These are phyloP conservation scores for Nylanderia fulva DNA, from an alignment of 1,140 invertebrate species.

Conservation along the genomic window DNA sequence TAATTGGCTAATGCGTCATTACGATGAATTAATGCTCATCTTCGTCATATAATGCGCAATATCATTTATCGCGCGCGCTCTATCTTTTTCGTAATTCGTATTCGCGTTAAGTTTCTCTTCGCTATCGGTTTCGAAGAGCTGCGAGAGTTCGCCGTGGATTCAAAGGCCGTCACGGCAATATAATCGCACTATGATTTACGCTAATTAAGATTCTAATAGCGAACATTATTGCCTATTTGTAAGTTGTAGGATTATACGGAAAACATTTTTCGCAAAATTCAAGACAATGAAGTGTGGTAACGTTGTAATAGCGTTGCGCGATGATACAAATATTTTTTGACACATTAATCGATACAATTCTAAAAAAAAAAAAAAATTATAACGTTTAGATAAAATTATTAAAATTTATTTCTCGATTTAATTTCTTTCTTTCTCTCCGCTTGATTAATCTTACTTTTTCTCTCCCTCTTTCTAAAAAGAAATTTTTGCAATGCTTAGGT, in stretches of 20 bases:
- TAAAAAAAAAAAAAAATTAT: too few relatives aligned
- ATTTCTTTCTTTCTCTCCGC: too few relatives aligned
- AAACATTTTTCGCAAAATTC: conserved; percentile 61
- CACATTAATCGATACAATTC: neutral
- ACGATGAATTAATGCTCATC: conserved; percentile 9
- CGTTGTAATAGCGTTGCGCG: conserved; percentile 58
- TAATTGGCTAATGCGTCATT: conserved; percentile 37
- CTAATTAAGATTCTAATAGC: conserved; percentile 85
- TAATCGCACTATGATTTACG: conserved; percentile 84
- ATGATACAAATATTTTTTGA: conserved; percentile 71
- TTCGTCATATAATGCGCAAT: neutral
- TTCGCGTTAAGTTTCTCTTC: neutral
- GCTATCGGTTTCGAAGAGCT: neutral
- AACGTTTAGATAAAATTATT: too few relatives aligned
- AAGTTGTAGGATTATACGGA: conserved; percentile 75
- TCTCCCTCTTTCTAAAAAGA: neutral
- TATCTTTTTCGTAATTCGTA: neutral
- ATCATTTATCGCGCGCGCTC: neutral
- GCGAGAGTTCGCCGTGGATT: neutral
- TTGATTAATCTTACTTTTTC: too few relatives aligned
- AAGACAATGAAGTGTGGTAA: conserved; percentile 63
- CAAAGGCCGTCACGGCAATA: conserved; percentile 61
- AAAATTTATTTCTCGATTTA: too few relatives aligned
- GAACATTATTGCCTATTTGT: conserved; percentile 81
- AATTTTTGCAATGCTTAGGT: neutral